Base-by-base conservation (phyloP, 2,888 invertebrate genomes). In the Spialia ferax region DNA sequence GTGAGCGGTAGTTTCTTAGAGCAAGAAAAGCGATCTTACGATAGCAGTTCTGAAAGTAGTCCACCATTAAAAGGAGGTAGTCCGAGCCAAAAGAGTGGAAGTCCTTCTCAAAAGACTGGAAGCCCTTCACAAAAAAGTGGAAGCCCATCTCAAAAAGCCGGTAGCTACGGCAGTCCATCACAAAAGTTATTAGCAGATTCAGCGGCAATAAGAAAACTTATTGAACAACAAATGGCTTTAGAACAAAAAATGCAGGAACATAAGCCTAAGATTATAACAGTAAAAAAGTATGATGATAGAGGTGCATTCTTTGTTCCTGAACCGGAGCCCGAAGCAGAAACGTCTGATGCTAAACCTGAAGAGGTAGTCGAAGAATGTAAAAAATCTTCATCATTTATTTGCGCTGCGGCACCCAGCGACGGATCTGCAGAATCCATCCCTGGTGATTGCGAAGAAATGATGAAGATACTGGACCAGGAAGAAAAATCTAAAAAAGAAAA, bases 381-480 rank as follows among this genome's bases (percentile, higher is more conserved):
- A 52, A 94, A 93, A 74, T 72, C 84, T 4, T 86, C 91, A 7
- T 81, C 91, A 1, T 94, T 93, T 68, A 82, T 92, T 55, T 94
- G 94, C 60, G 92, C 91, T 54, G 87, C 91, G n/a, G 89, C 91
- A 35, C 88, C 91, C 2, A 93, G 91, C 71, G 93, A 92, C 60
- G 94, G 93, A 10, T 93, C 94, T 54, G 93, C 91, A 0, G 93
- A 94, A 76, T 94, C 94, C 0, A 92, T 93, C 69, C 92, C 93
- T 88, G 96, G 91, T 91, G 96, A 80, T 83, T 96, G 85, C 88
- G 96, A 82, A 88, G 94, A 85, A 89, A 94, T 81, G 95, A 95
- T 87, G 95, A 95, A 88, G 92, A 88, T 89, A 73, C 87, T 85
- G 81, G 95, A 85, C 78, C 94, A 82, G 93, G 96, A 88, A 94